phyloP scores from a whole-genome alignment of 2,797 vertebrate species.

The Chaunax sp. region DNA sequence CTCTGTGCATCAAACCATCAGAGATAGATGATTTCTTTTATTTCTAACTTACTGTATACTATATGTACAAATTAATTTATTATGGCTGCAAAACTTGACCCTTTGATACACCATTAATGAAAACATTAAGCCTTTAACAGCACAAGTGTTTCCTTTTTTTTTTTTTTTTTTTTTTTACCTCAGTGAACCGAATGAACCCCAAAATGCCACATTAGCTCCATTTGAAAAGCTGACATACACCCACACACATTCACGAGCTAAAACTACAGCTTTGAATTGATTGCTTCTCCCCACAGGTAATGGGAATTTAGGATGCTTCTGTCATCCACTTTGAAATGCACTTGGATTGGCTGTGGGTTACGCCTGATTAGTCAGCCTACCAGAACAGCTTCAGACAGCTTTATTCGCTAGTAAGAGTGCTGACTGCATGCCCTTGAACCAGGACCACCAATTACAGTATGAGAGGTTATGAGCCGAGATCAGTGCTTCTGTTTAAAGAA shows the following conservation, averaged over 20 bases:
- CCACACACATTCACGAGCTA: slow-evolving; percentile 39
- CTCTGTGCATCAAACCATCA: neutral
- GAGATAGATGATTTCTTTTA: neutral
- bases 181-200: slow-evolving; percentile 12
- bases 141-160: neutral
- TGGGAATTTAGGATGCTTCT: slow-evolving; percentile 66
- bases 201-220: slow-evolving; percentile 27
- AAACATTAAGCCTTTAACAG: no score
- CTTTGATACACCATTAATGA: slow-evolving; percentile 2
- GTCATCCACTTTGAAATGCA: slow-evolving; percentile 65
- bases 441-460: slow-evolving; percentile 74
- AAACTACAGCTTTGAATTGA: slow-evolving; percentile 66
- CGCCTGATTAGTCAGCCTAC: slow-evolving; percentile 64
- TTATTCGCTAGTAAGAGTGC: slow-evolving; percentile 55
- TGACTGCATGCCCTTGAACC: slow-evolving; percentile 61
- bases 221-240: slow-evolving; percentile 41
- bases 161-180: neutral
- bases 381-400: slow-evolving; percentile 64
- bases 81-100: neutral
- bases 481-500: slow-evolving; percentile 68
- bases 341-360: slow-evolving; percentile 73
- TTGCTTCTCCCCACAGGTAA: slow-evolving; percentile 62
- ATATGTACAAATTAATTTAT: neutral
- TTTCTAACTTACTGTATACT: neutral
- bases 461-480: slow-evolving; percentile 72